These are phyloP conservation scores for Lepidocolaptes lacrymiger DNA, from an alignment of 2,797 vertebrate species.

Conservation along the genomic window DNA sequence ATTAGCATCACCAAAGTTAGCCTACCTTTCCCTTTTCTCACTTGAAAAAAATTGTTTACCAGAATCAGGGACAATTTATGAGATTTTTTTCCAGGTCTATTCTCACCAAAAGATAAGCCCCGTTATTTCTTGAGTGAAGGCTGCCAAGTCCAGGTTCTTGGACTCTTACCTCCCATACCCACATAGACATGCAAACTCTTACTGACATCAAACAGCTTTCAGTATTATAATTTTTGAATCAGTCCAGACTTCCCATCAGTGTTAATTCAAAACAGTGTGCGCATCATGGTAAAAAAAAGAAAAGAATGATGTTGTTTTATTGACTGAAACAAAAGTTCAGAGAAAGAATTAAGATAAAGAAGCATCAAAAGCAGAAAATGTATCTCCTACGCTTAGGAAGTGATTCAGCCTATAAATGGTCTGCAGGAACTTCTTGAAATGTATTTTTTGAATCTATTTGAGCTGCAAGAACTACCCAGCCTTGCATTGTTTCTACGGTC, in stretches of 20 bases:
- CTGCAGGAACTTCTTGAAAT: neutral
- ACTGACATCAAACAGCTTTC: neutral
- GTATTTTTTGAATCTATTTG: neutral
- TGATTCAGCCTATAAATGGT: neutral
- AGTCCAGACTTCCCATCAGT: neutral
- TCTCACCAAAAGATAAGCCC: neutral
- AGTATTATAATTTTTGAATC: neutral
- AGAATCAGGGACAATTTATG: neutral
- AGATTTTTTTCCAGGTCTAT: neutral
- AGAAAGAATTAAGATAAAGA: neutral
- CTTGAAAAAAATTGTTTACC: neutral
- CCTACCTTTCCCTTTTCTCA: neutral
- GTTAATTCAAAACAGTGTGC: rapidly evolving
- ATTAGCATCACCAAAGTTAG: neutral
- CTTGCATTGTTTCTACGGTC: neutral
- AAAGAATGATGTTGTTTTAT: neutral
- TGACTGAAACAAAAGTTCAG: neutral
- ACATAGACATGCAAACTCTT: neutral
- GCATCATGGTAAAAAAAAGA: rapidly evolving
- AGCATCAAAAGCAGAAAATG: neutral
- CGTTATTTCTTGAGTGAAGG: rapidly evolving
- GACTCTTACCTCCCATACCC: neutral
- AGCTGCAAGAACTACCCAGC: neutral
- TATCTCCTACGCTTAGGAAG: neutral
- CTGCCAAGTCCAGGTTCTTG: neutral